Base-by-base conservation (phyloP, 92 coral and sea anemone genomes). In the Porites lobata region DNA sequence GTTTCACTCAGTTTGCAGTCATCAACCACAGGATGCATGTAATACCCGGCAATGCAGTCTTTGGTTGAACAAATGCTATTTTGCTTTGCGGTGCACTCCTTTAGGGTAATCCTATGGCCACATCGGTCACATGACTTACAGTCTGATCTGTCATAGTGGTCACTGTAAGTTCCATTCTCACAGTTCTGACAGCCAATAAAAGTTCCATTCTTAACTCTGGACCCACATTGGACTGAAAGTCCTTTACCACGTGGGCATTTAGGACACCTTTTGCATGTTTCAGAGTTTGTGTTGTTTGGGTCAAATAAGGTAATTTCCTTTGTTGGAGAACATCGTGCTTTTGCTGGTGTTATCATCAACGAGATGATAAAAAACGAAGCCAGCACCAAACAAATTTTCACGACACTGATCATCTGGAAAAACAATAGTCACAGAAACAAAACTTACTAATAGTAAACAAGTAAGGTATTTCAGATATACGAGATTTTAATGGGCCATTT, bases 51-150 rank as follows among this genome's bases (percentile, higher is more conserved):
- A n/a, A n/a, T n/a, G n/a, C n/a, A n/a, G n/a, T n/a, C n/a, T n/a
- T n/a, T n/a, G n/a, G n/a, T n/a, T n/a, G n/a, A n/a, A 65, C 85
- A 80, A 11, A 18, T 80, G 58, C 73, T 61, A 18, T 80, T 65
- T 64, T 58, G 38, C 12, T 43, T 4, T 9, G 64, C 15, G 0
- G 85, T 64, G 56, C 85, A 80, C 0, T n/a, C n/a, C n/a, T n/a
- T n/a, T n/a, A n/a, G n/a, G n/a, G 53, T 17, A 38, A 64, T 21
- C 74, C 50, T n/a, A n/a, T n/a, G n/a, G n/a, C n/a, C n/a, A n/a
- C n/a, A n/a, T n/a, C n/a, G n/a, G n/a, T n/a, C n/a, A n/a, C n/a
- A n/a, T n/a, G n/a, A n/a, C n/a, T n/a, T n/a, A n/a, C n/a, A n/a
- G n/a, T n/a, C n/a, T n/a, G 9, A 50, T 21, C 43, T 38, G n/a